Evolutionary conservation across 2,888 invertebrate species (phyloP).

Genomic region (Sarcophaga caerulescens): DNA sequence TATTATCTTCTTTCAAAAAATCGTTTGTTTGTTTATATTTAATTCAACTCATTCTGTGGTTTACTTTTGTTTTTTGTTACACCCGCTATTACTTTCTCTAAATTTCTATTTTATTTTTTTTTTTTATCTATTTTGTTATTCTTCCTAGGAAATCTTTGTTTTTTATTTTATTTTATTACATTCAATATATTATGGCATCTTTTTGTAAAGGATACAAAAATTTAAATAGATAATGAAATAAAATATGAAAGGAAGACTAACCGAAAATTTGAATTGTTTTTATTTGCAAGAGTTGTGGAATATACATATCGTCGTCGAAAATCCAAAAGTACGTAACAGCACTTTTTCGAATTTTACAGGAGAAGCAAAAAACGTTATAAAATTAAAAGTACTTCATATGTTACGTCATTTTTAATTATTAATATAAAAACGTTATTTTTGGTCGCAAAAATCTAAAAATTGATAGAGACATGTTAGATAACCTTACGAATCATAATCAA

Average conservation of each 20-base stretch:
- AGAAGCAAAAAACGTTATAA: too few species aligned
- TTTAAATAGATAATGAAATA: conserved; percentile 50
- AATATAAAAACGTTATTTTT: too few species aligned
- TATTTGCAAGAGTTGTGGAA: not conserved
- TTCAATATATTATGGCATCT: conserved; percentile 38
- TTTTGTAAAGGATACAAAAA: conserved; percentile 39
- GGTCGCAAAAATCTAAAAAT: too few species aligned
- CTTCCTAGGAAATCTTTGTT: conserved; percentile 11
- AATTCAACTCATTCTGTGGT: conserved; percentile 1
- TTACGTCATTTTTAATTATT: too few species aligned
- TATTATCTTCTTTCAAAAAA: not conserved
- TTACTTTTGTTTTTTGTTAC: not conserved
- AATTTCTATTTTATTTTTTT: conserved; percentile 19
- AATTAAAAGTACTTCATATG: too few species aligned
- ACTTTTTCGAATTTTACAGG: too few species aligned
- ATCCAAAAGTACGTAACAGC: too few species aligned
- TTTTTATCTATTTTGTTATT: conserved; percentile 4
- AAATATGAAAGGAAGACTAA: conserved; percentile 54
- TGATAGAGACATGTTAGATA: too few species aligned
- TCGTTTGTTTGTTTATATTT: not conserved
- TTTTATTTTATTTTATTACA: conserved; percentile 21
- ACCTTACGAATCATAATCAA: too few species aligned
- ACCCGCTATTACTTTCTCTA: conserved; percentile 29
- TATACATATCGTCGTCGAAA: too few species aligned
- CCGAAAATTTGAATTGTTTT: conserved; percentile 31